These are phyloP conservation scores for Dromas ardeola DNA, from an alignment of 2,113 vertebrate genomes.

Conservation along the genomic window DNA sequence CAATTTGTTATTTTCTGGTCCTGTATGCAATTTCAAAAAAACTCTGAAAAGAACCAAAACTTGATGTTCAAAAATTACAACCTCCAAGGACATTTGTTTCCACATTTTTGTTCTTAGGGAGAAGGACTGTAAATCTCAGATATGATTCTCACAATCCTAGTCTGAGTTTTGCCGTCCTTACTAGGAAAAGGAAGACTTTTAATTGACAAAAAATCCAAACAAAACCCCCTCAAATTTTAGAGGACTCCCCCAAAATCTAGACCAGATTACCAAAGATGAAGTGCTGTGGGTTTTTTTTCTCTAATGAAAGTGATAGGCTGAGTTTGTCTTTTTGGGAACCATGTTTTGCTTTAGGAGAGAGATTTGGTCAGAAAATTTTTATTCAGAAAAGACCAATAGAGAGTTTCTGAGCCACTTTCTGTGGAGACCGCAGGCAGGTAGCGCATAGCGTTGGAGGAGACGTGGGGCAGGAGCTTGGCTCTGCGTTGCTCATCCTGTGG, in stretches of 20 bases:
- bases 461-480: background rate
- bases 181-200: background rate
- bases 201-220: background rate
- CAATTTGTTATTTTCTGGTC: background rate
- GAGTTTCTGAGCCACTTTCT: background rate
- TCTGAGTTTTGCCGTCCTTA: background rate
- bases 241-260: background rate
- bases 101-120: background rate
- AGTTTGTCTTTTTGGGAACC: background rate
- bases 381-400: background rate
- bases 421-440: background rate
- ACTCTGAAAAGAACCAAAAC: background rate
- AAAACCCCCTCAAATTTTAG: background rate
- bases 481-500: rapidly evolving
- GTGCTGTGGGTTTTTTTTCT: background rate
- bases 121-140: background rate
- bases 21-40: background rate
- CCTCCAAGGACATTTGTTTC: background rate
- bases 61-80: background rate
- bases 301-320: background rate
- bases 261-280: background rate
- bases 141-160: background rate
- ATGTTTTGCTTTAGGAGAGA: background rate
- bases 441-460: background rate
- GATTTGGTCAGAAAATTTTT: background rate